Evolutionary conservation across 35 echinoderm and acorn worm species (phyloP).

Genomic region (Patiria miniata): DNA sequence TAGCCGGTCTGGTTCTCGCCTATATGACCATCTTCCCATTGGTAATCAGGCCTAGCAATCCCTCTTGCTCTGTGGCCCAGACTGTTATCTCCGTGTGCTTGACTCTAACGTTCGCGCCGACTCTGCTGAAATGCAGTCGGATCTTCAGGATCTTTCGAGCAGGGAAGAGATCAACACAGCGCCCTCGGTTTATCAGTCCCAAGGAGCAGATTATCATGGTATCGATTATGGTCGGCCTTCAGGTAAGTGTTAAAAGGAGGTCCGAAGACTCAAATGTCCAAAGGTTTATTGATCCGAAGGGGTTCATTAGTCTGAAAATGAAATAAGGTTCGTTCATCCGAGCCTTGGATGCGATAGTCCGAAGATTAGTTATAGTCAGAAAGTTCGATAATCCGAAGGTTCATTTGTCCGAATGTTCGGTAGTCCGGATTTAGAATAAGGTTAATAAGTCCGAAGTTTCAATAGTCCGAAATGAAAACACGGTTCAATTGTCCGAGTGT

Average conservation of each 20-base stretch:
- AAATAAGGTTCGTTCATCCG: too few relatives aligned
- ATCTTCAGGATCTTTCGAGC: constrained; percentile 64
- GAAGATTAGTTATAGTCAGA: too few relatives aligned
- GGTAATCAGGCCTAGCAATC: constrained; percentile 20
- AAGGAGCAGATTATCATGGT: constrained; percentile 48
- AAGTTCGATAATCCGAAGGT: too few relatives aligned
- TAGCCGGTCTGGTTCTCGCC: constrained; percentile 40
- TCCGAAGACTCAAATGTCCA: too few relatives aligned
- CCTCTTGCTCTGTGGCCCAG: constrained; percentile 33
- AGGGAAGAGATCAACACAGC: constrained; percentile 50
- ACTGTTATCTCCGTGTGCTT: constrained; percentile 12
- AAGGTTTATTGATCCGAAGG: too few relatives aligned
- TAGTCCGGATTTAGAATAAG: too few relatives aligned
- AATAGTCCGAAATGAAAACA: too few relatives aligned
- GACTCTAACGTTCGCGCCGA: constrained; percentile 38
- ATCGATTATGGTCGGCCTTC: constrained; percentile 23
- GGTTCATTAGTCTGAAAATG: too few relatives aligned
- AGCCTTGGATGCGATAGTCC: too few relatives aligned
- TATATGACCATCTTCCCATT: constrained; percentile 17
- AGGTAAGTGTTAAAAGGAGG: constrained; percentile 44
- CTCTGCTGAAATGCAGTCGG: constrained; percentile 38
- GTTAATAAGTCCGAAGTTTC: too few relatives aligned
- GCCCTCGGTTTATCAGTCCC: constrained; percentile 41
- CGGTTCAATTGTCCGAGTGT: too few relatives aligned
- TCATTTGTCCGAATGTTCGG: too few relatives aligned